A percentile compares a stretch with the other conserved stretches of the same genome.
phyloP scores from a whole-genome alignment of 2,113 vertebrate species.

The Orthonyx spaldingii region DNA sequence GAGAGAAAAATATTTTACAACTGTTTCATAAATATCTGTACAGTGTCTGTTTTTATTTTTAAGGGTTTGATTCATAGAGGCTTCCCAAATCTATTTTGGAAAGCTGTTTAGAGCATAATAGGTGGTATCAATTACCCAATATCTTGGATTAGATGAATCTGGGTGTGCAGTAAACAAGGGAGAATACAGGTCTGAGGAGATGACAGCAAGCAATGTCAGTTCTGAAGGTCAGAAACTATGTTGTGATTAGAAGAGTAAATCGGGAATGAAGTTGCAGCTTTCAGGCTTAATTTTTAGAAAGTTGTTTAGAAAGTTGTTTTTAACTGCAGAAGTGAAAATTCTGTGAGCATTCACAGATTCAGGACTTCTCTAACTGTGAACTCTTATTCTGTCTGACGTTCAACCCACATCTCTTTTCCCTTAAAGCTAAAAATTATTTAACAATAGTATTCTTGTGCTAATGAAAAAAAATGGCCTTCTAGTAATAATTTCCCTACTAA shows the following conservation, averaged over 20 bases:
- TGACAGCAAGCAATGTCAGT: not conserved
- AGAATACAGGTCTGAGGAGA: not conserved
- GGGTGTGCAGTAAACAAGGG: not conserved
- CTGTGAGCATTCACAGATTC: not conserved
- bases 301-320: not conserved
- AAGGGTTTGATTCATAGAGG: fast-evolving
- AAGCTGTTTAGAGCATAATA: not conserved
- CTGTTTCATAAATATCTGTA: not conserved
- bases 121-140: not conserved
- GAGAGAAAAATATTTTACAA: not conserved
- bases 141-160: not conserved
- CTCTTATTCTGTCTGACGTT: not conserved
- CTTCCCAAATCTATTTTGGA: not conserved
- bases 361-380: not conserved
- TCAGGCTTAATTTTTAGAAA: not conserved
- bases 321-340: not conserved
- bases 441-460: not conserved
- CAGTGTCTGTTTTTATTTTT: not conserved
- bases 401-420: not conserved
- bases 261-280: not conserved
- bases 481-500: not conserved
- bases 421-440: not conserved
- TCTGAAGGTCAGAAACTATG: not conserved
- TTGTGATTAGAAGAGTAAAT: not conserved
- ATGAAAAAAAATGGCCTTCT: not conserved